Evolutionary conservation across 2,888 invertebrate species (phyloP).

Genomic region (Caradrina kadenii): DNA sequence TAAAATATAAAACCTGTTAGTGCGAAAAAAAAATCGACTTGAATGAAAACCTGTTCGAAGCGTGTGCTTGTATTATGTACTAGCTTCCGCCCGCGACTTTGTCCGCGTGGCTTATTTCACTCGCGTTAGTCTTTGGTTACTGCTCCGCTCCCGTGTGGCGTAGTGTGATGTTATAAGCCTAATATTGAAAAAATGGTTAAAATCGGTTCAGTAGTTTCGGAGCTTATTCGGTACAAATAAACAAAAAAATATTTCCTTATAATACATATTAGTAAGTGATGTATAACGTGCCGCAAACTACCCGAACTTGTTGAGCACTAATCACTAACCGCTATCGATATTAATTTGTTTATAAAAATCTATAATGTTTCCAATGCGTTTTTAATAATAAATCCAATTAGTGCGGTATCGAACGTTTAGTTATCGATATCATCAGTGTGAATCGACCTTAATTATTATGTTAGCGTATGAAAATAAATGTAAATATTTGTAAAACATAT

Average conservation of each 20-base stretch:
- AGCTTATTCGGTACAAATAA: no score
- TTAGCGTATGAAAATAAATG: conserved; percentile 55
- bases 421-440: conserved; percentile 69
- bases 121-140: no score
- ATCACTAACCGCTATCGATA: conserved; percentile 64
- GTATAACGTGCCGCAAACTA: conserved; percentile 15
- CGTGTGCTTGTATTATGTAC: conserved; percentile 9
- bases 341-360: conserved; percentile 71
- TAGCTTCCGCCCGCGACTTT: no score
- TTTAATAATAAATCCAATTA: conserved; percentile 79
- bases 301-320: conserved; percentile 45
- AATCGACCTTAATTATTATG: conserved; percentile 70
- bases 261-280: no score
- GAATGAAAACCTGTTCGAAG: conserved; percentile 36
- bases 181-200: no score
- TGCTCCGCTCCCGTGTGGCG: no score
- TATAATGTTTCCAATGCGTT: conserved; percentile 74
- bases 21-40: conserved; percentile 20
- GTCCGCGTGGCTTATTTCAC: no score
- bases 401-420: conserved; percentile 67
- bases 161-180: no score
- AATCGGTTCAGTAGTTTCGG: no score
- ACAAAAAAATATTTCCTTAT: no score
- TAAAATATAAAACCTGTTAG: conserved; percentile 39
- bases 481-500: conserved; percentile 68